Percentiles rank a stretch among this genome's conserved stretches.
These are phyloP conservation scores for Drosophila pallidifrons DNA, from an alignment of 1,140 invertebrate genomes.

Conservation along the genomic window DNA sequence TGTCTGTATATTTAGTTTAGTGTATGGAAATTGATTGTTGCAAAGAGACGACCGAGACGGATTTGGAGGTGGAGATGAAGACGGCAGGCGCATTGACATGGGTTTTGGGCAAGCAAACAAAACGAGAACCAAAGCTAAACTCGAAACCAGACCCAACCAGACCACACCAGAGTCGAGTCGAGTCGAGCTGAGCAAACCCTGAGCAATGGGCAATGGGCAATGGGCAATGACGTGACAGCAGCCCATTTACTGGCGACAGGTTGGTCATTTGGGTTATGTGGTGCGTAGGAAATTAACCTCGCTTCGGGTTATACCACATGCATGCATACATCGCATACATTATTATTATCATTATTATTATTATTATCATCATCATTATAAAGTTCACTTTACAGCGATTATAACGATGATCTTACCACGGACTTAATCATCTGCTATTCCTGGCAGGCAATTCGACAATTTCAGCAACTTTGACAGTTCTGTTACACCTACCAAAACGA, in stretches of 20 bases:
- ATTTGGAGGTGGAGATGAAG: background rate
- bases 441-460: conserved; percentile 33
- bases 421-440: conserved; percentile 10
- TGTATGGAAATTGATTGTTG: conserved; percentile 75
- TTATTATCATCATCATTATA: conserved; percentile 25
- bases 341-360: conserved; percentile 1
- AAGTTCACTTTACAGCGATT: conserved; percentile 21
- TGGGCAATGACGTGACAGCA: conserved; percentile 69
- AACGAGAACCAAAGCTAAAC: conserved; percentile 6
- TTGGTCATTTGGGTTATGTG: conserved; percentile 69
- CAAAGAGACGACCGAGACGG: conserved; percentile 20
- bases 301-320: conserved; percentile 23
- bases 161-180: conserved; percentile 29
- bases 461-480: conserved; percentile 71
- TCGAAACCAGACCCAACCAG: conserved; percentile 10
- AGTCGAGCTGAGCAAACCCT: background rate
- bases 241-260: conserved; percentile 75
- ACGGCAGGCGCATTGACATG: conserved; percentile 40
- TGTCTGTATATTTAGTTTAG: conserved; percentile 6
- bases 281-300: conserved; percentile 70
- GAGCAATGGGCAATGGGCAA: background rate
- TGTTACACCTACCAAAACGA: conserved; percentile 52
- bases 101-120: conserved; percentile 24
- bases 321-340: background rate
- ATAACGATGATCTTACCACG: background rate